Base-by-base conservation (phyloP, 1,140 invertebrate genomes). In the Batillaria attramentaria region DNA sequence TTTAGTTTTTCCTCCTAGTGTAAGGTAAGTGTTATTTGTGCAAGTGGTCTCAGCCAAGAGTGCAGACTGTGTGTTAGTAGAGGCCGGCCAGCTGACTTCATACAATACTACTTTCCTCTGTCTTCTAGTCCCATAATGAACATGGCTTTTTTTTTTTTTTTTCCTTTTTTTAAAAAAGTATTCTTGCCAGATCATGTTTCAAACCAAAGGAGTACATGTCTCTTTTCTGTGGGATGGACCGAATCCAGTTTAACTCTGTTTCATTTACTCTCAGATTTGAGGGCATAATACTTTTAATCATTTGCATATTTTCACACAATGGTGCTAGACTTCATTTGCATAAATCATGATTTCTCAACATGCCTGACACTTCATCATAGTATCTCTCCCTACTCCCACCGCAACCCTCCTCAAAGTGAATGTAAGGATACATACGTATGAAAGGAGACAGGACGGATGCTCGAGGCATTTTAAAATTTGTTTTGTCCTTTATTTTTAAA, bases 41-140 rank as follows among this genome's bases (percentile, higher is more conserved):
- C n/a, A n/a, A n/a, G n/a, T n/a, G n/a, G n/a, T n/a, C n/a, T 75
- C 43, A 75, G 73, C 73, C 73, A 75, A 75, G 73, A 75, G 73
- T 75, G 73, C 73, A 42, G 46, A 50, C n/a, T 62, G 54, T 62
- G 57, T 62, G 73, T 75, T 39, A 75, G 73, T 75, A 75, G 73
- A 75, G 73, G 73, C 73, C 73, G 54, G 73, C 73, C 73, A 75
- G 73, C 73, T 57, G n/a, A n/a, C n/a, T n/a, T 39, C 37, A 41
- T 75, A 28, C 3, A n/a, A n/a, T 35, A 57, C 46, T 37, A 37
- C 39, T 73, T 73, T 73, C 13, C 60, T 37, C n/a, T n/a, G n/a
- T n/a, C n/a, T 31, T 62, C 13, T 62, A 62, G 57, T 62, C 57
- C 57, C 57, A 62, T 31, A 8, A 62, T 62, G 24, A 62, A 62